Base-by-base conservation (phyloP, 1,140 invertebrate genomes). In the Danaus plexippus region DNA sequence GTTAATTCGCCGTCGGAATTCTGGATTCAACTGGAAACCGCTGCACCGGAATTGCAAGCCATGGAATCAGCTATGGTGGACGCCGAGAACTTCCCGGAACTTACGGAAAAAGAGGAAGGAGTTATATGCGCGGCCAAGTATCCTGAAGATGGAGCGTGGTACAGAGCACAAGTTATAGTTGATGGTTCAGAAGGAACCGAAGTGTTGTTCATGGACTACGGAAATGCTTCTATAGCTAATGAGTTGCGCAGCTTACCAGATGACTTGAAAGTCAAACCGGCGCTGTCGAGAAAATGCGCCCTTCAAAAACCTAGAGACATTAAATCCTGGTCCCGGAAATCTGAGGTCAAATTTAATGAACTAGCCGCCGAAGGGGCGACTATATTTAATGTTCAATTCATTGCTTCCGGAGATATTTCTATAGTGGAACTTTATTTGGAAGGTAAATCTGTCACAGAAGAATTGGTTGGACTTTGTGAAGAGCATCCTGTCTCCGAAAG, bases 161-260 rank as follows among this genome's bases (percentile, higher is more conserved):
- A 94, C 67, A 84, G 93, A 43, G 92, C 92, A 0, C 88, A 91
- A 71, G 87, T 93, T 42, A 77, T 92, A 18, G 89, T 89, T 8
- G 88, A 90, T 47, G 88, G 89, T 2, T 90, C 90, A 2, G 83
- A 87, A 9, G 90, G 88, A 7, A 90, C 88, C 5, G 91, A 92
- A 80, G 91, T 93, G 1, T 69, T 91, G 1, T 93, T 92, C 67
- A 90, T 93, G 73, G 93, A 94, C 81, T 94, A 94, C 67, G 93
- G 92, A 13, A 94, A 94, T 75, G 90, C 90, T 0, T 90, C 90
- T 9, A 86, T 89, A 8, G 88, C 89, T 0, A 88, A 86, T 15
- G 88, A 90, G 67, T 75, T 93, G 42, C 77, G 89, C 32, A 87
- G 87, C 64, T 76, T 94, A 12, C 92, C 92, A 1, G 89, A 91